These are phyloP conservation scores for Tapirus indicus DNA, from an alignment of 2,797 vertebrate species.

Conservation along the genomic window DNA sequence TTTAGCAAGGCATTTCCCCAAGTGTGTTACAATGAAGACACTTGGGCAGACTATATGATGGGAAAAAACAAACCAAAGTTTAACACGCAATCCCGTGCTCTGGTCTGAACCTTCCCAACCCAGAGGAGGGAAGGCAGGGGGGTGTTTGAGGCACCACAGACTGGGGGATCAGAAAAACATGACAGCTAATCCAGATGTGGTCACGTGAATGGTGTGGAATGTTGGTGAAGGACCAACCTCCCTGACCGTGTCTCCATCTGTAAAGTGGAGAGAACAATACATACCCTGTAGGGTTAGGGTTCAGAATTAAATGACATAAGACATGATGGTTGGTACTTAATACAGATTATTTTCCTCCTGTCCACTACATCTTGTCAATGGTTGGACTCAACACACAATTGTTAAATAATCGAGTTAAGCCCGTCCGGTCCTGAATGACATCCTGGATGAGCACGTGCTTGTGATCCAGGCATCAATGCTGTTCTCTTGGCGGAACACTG, in stretches of 20 bases:
- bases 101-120: background rate
- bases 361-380: background rate
- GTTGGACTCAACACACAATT: background rate
- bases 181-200: background rate
- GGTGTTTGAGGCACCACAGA: background rate
- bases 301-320: too few relatives aligned
- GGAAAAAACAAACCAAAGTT: background rate
- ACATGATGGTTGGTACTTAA: background rate
- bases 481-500: background rate
- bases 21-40: background rate
- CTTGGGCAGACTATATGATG: background rate
- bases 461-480: fast-evolving
- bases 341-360: background rate
- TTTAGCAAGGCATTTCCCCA: background rate
- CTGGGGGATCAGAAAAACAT: background rate
- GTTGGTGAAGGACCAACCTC: background rate
- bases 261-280: fast-evolving
- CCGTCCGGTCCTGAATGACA: background rate
- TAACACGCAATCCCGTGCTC: background rate
- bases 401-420: background rate
- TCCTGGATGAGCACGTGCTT: background rate
- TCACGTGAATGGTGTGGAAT: background rate
- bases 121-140: background rate
- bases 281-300: background rate
- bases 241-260: background rate